These are phyloP conservation scores for Sander lucioperca DNA, from an alignment of 2,113 vertebrate species.

Conservation along the genomic window DNA sequence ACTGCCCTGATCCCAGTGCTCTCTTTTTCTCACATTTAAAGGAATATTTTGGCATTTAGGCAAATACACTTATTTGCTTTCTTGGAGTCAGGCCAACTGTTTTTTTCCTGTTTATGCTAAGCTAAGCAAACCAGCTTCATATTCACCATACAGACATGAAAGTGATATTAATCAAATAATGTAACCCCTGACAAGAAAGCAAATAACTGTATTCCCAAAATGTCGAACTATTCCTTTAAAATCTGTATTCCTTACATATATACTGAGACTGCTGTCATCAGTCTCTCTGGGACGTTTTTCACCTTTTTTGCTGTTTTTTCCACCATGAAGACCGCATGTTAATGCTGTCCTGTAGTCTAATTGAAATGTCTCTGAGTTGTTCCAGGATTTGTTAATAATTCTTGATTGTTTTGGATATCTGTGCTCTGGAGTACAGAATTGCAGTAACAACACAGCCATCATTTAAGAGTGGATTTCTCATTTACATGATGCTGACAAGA, in stretches of 20 bases:
- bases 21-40: not conserved
- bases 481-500: slow-evolving; percentile 11
- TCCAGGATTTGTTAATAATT: not conserved
- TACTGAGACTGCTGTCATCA: not conserved
- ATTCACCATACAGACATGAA: not conserved
- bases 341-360: not conserved
- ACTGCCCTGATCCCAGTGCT: not conserved
- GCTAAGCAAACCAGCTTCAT: not conserved
- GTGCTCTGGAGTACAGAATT: not conserved
- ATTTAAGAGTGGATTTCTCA: slow-evolving; percentile 42
- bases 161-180: not conserved
- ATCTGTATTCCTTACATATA: not conserved
- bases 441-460: not conserved
- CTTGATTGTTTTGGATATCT: not conserved
- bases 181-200: not conserved
- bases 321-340: not conserved
- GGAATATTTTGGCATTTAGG: not conserved
- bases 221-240: not conserved
- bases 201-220: not conserved
- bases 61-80: not conserved
- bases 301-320: not conserved
- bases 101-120: not conserved
- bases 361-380: not conserved
- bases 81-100: not conserved
- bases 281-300: not conserved